A percentile compares a stretch with the other conserved stretches of the same genome.
phyloP scores from a whole-genome alignment of 2,113 vertebrate species.

The Motacilla tschutschensis region DNA sequence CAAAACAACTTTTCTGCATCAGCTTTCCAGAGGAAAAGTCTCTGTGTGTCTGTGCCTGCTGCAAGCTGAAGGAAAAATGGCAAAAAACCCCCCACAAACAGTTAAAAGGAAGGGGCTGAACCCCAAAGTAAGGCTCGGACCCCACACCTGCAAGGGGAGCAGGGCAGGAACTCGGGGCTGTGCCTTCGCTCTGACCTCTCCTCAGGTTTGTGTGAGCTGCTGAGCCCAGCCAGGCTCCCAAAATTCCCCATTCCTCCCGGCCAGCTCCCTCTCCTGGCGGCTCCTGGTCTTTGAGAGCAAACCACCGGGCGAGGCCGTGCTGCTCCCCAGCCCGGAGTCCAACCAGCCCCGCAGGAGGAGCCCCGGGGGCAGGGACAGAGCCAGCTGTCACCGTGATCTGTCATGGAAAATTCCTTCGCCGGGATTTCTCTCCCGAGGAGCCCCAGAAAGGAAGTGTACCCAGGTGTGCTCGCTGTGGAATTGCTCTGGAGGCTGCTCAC shows the following conservation, averaged over 20 bases:
- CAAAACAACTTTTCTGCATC: neutral
- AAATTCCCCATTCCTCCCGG: accelerated
- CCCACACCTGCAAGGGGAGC: neutral
- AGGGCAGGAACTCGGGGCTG: neutral
- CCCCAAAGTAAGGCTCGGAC: neutral
- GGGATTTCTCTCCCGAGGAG: too few relatives aligned
- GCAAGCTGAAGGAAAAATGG: accelerated
- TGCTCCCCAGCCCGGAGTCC: accelerated
- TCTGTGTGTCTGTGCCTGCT: accelerated
- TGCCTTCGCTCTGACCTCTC: accelerated
- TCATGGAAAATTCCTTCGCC: too few relatives aligned
- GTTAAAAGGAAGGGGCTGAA: neutral
- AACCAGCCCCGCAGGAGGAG: neutral
- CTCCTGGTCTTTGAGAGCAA: accelerated
- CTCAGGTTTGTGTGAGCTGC: neutral
- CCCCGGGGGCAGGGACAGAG: accelerated
- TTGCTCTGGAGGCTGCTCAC: too few relatives aligned
- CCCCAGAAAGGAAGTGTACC: too few relatives aligned
- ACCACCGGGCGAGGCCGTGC: neutral
- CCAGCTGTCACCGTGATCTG: too few relatives aligned
- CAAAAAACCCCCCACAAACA: neutral
- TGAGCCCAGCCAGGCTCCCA: neutral
- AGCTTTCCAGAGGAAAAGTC: neutral
- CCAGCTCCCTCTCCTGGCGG: neutral
- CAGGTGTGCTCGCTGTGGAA: too few relatives aligned